A percentile compares a stretch with the other conserved stretches of the same genome.
Conservation (phyloP, 1,140 invertebrate species). For the Campoletis sonorensis region DNA sequence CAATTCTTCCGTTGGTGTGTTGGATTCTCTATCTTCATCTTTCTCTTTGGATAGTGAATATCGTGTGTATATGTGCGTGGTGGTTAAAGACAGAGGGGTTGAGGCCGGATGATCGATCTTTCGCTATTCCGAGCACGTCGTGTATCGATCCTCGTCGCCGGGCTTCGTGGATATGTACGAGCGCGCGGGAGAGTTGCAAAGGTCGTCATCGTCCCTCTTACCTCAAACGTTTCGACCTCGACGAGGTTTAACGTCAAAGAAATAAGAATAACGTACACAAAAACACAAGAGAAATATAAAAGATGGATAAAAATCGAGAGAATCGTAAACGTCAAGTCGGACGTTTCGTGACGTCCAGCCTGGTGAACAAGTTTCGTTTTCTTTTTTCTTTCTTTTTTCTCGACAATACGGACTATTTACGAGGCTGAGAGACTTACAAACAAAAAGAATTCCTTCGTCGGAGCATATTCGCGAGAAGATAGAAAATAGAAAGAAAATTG, state of each 20-base stretch:
- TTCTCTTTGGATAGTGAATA: constrained; percentile 28
- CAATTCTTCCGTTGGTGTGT: background rate
- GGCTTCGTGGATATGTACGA: background rate
- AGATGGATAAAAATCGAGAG: too few relatives aligned
- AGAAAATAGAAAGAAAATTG: too few relatives aligned
- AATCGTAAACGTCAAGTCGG: background rate
- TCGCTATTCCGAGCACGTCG: constrained; percentile 28
- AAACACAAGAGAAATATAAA: too few relatives aligned
- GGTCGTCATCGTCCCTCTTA: constrained; percentile 9
- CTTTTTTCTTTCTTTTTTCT: too few relatives aligned
- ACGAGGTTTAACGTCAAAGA: background rate
- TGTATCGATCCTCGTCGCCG: constrained; percentile 10
- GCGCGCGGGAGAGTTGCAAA: constrained; percentile 7
- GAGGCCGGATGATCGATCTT: constrained; percentile 34
- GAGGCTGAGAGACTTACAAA: too few relatives aligned
- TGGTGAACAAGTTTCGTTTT: too few relatives aligned
- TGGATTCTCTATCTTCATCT: constrained; percentile 18
- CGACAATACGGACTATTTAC: too few relatives aligned
- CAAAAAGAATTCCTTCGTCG: background rate
- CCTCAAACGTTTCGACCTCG: constrained; percentile 14
- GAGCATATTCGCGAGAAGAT: too few relatives aligned
- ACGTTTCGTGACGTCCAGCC: constrained; percentile 3
- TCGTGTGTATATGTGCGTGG: background rate
- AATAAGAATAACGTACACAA: background rate
- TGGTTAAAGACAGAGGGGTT: background rate